These are phyloP conservation scores for Oscheius sp. DNA, from an alignment of 2,888 invertebrate genomes.

Conservation along the genomic window DNA sequence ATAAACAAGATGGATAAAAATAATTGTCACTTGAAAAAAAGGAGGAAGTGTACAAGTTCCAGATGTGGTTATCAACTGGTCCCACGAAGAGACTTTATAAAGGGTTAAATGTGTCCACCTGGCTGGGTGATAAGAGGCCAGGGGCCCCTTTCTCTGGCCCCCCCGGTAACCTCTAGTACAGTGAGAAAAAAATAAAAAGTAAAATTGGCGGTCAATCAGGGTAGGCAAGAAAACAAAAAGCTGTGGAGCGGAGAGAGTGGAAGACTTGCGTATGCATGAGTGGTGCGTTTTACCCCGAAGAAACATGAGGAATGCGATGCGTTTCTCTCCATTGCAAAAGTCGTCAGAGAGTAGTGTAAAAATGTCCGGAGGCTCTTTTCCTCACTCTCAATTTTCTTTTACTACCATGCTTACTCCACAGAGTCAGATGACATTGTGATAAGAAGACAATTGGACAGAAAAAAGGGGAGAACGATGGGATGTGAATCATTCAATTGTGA, in stretches of 20 bases:
- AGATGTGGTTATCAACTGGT: constrained; percentile 28
- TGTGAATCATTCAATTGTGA: not conserved
- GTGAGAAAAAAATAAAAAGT: not conserved
- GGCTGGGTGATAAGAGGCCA: constrained; percentile 16
- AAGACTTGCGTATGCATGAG: not conserved
- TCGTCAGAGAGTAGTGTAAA: constrained; percentile 4
- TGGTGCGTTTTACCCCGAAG: constrained; percentile 8
- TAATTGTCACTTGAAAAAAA: not conserved
- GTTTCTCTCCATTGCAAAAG: constrained; percentile 28
- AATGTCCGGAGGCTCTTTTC: not conserved
- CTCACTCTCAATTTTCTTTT: too few species aligned
- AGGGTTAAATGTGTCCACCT: not conserved
- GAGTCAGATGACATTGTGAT: not conserved
- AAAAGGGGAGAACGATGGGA: too few species aligned
- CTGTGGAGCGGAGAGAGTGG: too few species aligned
- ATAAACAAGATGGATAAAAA: not conserved
- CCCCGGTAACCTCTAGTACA: not conserved
- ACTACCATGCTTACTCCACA: not conserved
- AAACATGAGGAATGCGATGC: constrained; percentile 34
- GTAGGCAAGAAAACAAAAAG: not conserved
- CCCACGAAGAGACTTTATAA: constrained; percentile 27
- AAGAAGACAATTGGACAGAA: not conserved
- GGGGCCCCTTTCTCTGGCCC: not conserved
- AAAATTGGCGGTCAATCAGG: not conserved
- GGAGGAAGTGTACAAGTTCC: not conserved